Conservation (phyloP, 2,888 invertebrate species). For the Hemaris fuciformis region DNA sequence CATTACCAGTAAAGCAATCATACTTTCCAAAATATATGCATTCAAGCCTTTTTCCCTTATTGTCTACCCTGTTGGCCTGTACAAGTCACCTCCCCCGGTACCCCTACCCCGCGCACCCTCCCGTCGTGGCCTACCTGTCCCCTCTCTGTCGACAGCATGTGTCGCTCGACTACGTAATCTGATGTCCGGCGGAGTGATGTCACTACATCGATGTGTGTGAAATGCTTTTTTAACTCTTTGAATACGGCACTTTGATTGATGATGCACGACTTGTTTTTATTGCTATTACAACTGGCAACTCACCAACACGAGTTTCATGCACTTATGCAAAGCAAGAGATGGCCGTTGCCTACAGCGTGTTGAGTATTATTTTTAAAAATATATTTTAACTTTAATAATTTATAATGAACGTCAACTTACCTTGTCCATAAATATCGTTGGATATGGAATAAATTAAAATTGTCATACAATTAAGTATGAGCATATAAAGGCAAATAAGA, state of each 20-base stretch:
- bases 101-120: not conserved
- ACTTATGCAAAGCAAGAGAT: too few relatives aligned
- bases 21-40: not conserved
- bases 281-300: too few relatives aligned
- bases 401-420: too few relatives aligned
- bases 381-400: too few relatives aligned
- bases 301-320: too few relatives aligned
- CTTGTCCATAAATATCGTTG: too few relatives aligned
- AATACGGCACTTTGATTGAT: not conserved
- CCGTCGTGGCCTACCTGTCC: not conserved
- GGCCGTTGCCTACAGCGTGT: too few relatives aligned
- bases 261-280: too few relatives aligned
- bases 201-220: not conserved
- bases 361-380: too few relatives aligned
- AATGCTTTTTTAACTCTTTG: not conserved
- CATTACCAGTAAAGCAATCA: too few relatives aligned
- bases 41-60: not conserved
- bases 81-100: not conserved
- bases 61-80: not conserved
- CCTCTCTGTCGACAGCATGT: constrained; percentile 25
- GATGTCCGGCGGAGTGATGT: constrained; percentile 25
- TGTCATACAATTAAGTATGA: not conserved
- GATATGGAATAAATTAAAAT: not conserved
- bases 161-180: constrained; percentile 30
- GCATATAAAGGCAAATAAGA: too few relatives aligned